Evolutionary conservation across 2,888 invertebrate species (phyloP), one percentile per base, ranked within the genome.

Genomic region (Podabrus alpinus): DNA sequence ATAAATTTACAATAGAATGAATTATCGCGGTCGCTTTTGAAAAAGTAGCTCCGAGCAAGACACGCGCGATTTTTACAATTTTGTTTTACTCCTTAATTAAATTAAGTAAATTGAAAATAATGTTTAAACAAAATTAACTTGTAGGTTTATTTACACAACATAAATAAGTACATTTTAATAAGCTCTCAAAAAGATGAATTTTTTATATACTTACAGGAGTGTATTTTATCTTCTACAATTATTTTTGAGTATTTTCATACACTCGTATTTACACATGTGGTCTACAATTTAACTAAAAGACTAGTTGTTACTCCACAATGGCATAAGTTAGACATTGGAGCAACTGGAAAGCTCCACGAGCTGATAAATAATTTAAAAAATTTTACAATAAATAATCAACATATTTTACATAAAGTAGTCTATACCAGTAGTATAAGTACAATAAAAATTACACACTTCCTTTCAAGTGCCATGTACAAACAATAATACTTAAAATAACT

Each of bases 201-300:
- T 45, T 45, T 45, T 45, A 45, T 45, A 45, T 45, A 45, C 45
- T 45, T 45, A 45, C 45, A 45, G 15, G 16, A 59, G 19, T 59
- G 15, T 11, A 69, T 59, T 64, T 59, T 61, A 45, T 61, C 25
- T 64, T 66, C 45, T 29, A 71, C 17, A 64, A 77, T 73, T 71
- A 72, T 79, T 76, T n/a, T 76, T 75, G 76, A 79, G 76, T 79
- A 79, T 80, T 77, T 73, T 67, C 66, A 77, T 77, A 78, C 72
- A 77, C 71, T 72, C 71, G 78, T 79, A 79, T 79, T 77, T 79
- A 79, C 78, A 80, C 68, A 71, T 74, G 77, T 73, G 75, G 74
- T 72, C 71, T 75, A 77, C 72, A 84, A 81, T 81, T 84, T 86
- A 86, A 84, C 82, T 85, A 85, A 82, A 81, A 85, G 86, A 86